These are phyloP conservation scores for Muschampia plurimacula DNA, from an alignment of 2,888 invertebrate genomes.

Conservation along the genomic window DNA sequence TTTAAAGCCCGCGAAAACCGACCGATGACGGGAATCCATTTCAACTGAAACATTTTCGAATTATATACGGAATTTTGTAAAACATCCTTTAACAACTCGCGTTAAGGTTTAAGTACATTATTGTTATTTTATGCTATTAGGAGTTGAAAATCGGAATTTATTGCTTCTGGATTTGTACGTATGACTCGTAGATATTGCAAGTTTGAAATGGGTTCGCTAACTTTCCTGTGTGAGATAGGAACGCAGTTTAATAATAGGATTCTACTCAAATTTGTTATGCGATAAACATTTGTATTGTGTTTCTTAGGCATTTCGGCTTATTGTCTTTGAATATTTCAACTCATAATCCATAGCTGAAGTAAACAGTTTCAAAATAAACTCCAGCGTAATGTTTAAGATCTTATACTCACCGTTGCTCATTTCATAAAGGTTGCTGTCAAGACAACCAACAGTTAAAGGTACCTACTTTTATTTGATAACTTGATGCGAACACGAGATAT, in stretches of 20 bases:
- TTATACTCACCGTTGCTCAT: too few relatives aligned
- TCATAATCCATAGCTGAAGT: background rate
- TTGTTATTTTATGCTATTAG: background rate
- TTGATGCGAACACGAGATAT: too few relatives aligned
- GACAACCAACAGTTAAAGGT: too few relatives aligned
- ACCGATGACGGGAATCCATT: background rate
- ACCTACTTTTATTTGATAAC: too few relatives aligned
- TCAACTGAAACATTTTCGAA: constrained; percentile 6
- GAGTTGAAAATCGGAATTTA: constrained; percentile 15
- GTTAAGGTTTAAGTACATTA: background rate
- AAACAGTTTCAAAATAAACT: too few relatives aligned
- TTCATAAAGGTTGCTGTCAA: too few relatives aligned
- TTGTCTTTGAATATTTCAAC: background rate
- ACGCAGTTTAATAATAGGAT: constrained; percentile 1
- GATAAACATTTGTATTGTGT: constrained; percentile 5
- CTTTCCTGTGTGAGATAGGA: constrained; percentile 6
- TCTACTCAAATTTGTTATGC: background rate
- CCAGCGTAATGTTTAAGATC: too few relatives aligned
- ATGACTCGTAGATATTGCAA: constrained; percentile 3
- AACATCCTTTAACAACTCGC: background rate
- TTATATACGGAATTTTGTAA: constrained; percentile 8
- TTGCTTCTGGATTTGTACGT: constrained; percentile 22
- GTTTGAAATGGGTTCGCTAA: constrained; percentile 22
- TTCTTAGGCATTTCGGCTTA: background rate
- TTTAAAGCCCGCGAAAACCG: constrained; percentile 4